These are phyloP conservation scores for Sebastes minor DNA, from an alignment of 2,797 vertebrate species.

Conservation along the genomic window DNA sequence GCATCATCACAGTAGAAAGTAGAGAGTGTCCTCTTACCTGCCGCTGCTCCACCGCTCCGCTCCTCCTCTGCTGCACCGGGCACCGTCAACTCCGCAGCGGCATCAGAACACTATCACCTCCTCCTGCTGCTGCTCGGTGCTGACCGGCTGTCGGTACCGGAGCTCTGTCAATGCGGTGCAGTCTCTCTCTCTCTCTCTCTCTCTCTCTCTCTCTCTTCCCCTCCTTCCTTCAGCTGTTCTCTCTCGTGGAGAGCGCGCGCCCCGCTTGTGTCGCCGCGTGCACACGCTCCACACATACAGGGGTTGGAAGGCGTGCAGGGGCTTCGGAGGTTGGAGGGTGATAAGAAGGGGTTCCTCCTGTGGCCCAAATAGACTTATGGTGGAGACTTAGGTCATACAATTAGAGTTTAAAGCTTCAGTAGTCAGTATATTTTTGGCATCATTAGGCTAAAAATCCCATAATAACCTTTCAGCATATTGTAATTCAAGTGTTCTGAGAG, in stretches of 20 bases:
- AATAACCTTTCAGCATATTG: too few relatives aligned
- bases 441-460: too few relatives aligned
- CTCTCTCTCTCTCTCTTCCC: constrained; percentile 7
- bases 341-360: neutral
- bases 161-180: constrained; percentile 46
- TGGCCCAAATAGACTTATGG: neutral
- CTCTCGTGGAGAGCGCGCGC: neutral
- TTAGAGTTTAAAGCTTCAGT: neutral
- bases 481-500: too few relatives aligned
- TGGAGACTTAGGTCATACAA: neutral
- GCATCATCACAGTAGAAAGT: neutral
- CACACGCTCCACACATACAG: constrained; percentile 24
- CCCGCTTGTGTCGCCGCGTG: neutral
- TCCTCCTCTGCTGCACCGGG: constrained; percentile 36
- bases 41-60: constrained; percentile 31
- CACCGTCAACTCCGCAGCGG: constrained; percentile 55
- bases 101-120: constrained; percentile 16
- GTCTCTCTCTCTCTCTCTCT: constrained; percentile 9
- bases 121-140: neutral
- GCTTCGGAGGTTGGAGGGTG: rapidly evolving
- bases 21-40: constrained; percentile 68
- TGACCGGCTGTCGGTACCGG: constrained; percentile 9
- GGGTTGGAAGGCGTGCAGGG: neutral
- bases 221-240: neutral
- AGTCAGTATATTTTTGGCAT: too few relatives aligned